Evolutionary conservation across 2,113 vertebrate species (phyloP).

Genomic region (Menidia beryllina): DNA sequence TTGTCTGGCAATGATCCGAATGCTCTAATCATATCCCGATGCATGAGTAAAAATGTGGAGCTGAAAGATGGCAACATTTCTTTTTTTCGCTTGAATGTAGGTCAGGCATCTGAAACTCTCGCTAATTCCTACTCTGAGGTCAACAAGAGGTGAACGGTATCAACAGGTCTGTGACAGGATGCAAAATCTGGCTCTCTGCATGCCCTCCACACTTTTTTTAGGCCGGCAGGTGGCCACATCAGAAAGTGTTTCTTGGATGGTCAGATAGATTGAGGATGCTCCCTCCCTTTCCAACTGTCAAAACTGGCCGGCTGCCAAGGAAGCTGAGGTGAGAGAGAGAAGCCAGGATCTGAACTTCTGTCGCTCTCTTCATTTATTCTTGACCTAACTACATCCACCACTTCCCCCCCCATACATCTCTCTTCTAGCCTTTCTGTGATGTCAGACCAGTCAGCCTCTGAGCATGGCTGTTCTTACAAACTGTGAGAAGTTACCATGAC

Average conservation of each 20-base stretch:
- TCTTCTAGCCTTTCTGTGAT: too few species aligned
- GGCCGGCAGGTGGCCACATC: neutral
- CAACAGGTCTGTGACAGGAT: neutral
- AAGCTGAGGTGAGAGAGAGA: conserved; percentile 11
- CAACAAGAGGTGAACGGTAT: neutral
- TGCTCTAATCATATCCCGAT: too few species aligned
- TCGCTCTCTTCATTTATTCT: conserved; percentile 1
- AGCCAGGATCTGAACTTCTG: neutral
- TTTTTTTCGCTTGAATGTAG: neutral
- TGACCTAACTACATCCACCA: neutral
- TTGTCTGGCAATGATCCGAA: too few species aligned
- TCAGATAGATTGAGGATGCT: neutral
- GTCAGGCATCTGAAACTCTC: neutral
- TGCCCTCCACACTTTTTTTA: neutral
- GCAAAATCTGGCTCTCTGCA: conserved; percentile 1
- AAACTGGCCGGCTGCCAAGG: too few species aligned
- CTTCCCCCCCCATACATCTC: too few species aligned
- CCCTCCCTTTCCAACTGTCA: too few species aligned
- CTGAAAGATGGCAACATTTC: too few species aligned
- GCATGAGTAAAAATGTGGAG: too few species aligned
- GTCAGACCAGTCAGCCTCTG: neutral
- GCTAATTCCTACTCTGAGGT: neutral
- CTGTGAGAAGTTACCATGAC: neutral
- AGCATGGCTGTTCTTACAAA: neutral
- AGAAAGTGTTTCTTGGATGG: neutral